phyloP scores from a whole-genome alignment of 2,888 invertebrate genomes.

The Automeris io region DNA sequence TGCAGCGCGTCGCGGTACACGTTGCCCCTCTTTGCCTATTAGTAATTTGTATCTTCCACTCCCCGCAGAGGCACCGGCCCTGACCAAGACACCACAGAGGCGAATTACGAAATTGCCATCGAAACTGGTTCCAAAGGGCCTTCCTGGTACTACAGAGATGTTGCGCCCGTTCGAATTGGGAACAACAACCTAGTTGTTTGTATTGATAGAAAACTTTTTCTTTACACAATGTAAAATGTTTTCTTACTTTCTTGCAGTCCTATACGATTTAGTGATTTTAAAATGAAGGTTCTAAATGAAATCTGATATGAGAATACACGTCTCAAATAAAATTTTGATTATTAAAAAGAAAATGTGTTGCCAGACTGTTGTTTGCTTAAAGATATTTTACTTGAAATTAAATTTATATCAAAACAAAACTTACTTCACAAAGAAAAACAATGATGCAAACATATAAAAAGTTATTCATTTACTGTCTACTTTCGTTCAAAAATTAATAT shows the following conservation, averaged over 20 bases:
- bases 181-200: slow-evolving; percentile 24
- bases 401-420: too few species aligned
- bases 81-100: slow-evolving; percentile 71
- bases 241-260: slow-evolving; percentile 6
- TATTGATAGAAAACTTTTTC: slow-evolving; percentile 12
- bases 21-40: slow-evolving; percentile 32
- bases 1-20: slow-evolving; percentile 10
- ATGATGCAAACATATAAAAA: too few species aligned
- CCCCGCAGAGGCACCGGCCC: slow-evolving; percentile 42
- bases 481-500: too few species aligned
- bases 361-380: too few species aligned
- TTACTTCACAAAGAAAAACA: too few species aligned
- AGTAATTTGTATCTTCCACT: slow-evolving; percentile 31
- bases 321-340: too few species aligned
- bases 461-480: too few species aligned
- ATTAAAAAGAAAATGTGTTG: too few species aligned
- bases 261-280: too few species aligned
- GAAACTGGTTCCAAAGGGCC: slow-evolving; percentile 43
- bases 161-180: slow-evolving; percentile 29
- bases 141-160: slow-evolving; percentile 19
- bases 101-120: slow-evolving; percentile 66
- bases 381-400: too few species aligned
- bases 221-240: slow-evolving; percentile 5
- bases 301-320: too few species aligned
- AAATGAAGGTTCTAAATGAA: too few species aligned